phyloP scores from a whole-genome alignment of 2,888 invertebrate genomes.

The Cheilosia pagana region DNA sequence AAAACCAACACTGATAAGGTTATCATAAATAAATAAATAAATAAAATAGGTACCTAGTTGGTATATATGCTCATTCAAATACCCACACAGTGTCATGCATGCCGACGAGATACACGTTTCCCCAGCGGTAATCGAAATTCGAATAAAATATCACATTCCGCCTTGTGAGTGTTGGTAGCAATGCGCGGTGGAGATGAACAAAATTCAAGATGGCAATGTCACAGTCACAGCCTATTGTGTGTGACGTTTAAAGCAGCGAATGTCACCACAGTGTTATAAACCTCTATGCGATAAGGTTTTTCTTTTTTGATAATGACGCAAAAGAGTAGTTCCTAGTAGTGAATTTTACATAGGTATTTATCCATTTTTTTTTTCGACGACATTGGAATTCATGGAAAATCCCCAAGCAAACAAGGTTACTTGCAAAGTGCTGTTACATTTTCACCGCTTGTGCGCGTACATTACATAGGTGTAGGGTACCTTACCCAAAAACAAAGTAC shows the following conservation, averaged over 20 bases:
- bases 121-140: neutral
- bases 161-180: neutral
- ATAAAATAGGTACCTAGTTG: constrained; percentile 3
- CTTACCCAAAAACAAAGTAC: neutral
- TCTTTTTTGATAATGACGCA: neutral
- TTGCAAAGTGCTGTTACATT: constrained; percentile 42
- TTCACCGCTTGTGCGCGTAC: constrained; percentile 40
- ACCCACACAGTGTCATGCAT: constrained; percentile 15
- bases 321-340: neutral
- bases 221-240: neutral
- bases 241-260: constrained; percentile 40
- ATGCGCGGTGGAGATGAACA: neutral
- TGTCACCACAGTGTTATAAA: neutral
- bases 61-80: neutral
- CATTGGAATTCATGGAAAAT: constrained; percentile 68
- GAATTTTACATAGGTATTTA: neutral
- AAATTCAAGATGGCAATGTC: constrained; percentile 43
- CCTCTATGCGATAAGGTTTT: constrained; percentile 10
- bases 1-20: constrained; percentile 65
- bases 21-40: constrained; percentile 48
- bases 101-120: constrained; percentile 30
- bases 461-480: neutral
- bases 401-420: constrained; percentile 64
- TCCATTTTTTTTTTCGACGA: constrained; percentile 10
- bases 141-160: neutral